Percentiles rank a stretch among this genome's conserved stretches.
These are phyloP conservation scores for Microplitis manilae DNA, from an alignment of 2,888 invertebrate genomes.

Conservation along the genomic window DNA sequence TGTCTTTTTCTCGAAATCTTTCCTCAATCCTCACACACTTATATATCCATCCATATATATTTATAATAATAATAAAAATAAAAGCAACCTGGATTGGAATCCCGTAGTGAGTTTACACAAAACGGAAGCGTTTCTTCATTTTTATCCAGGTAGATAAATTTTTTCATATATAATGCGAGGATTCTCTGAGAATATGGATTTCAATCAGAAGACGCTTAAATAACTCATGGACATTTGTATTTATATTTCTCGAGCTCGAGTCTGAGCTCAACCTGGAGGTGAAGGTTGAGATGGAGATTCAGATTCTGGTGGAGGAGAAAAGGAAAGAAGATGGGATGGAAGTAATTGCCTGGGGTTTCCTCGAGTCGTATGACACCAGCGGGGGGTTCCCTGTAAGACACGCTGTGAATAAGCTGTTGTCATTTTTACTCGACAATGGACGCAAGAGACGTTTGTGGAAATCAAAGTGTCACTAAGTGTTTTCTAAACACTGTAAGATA, in stretches of 20 bases:
- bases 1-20: neutral
- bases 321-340: conserved; percentile 24
- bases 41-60: conserved; percentile 23
- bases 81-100: neutral
- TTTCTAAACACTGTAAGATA: conserved; percentile 34
- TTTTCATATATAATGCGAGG: conserved; percentile 5
- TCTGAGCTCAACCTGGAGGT: neutral
- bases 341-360: conserved; percentile 45
- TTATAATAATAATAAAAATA: conserved; percentile 23
- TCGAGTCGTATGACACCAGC: conserved; percentile 46
- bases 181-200: neutral
- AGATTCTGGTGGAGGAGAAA: no score
- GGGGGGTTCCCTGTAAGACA: conserved; percentile 41
- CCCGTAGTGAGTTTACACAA: conserved; percentile 47
- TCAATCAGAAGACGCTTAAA: neutral
- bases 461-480: conserved; percentile 45
- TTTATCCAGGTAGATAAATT: conserved; percentile 38
- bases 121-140: conserved; percentile 51
- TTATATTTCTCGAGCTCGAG: neutral
- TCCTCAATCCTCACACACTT: conserved; percentile 34
- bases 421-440: conserved; percentile 62
- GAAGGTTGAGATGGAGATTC: neutral
- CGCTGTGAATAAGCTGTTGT: conserved; percentile 61
- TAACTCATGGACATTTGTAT: neutral
- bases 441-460: conserved; percentile 45